Evolutionary conservation across 1,140 invertebrate genomes (phyloP).

Genomic region (Rhyacophila brunnea): DNA sequence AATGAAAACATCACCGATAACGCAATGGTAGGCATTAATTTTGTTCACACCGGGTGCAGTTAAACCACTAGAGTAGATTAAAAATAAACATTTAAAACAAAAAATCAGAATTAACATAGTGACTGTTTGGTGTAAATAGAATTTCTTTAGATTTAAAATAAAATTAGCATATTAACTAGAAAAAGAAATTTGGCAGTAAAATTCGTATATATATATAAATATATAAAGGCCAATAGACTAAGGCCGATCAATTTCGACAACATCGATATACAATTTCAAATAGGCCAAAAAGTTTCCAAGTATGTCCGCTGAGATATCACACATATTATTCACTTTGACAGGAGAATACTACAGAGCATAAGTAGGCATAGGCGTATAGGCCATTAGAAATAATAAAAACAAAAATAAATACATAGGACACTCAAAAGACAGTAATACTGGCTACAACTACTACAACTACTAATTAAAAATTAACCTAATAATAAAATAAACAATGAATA

Average conservation of each 20-base stretch:
- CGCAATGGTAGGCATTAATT: constrained; percentile 17
- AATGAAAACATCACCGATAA: too few relatives aligned
- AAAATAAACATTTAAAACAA: constrained; percentile 29
- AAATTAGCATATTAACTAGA: constrained; percentile 31
- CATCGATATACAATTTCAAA: constrained; percentile 23
- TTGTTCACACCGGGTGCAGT: constrained; percentile 25
- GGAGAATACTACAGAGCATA: too few relatives aligned
- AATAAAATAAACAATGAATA: too few relatives aligned
- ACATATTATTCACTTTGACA: too few relatives aligned
- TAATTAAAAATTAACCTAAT: too few relatives aligned
- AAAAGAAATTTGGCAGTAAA: constrained; percentile 35
- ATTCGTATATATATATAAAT: constrained; percentile 31
- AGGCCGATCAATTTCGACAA: constrained; percentile 35
- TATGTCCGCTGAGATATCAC: background rate
- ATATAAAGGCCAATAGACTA: constrained; percentile 34
- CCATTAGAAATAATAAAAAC: too few relatives aligned
- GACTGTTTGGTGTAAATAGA: constrained; percentile 35
- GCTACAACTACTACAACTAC: too few relatives aligned
- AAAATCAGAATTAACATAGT: constrained; percentile 34
- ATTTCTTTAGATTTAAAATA: constrained; percentile 32
- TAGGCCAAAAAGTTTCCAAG: constrained; percentile 28
- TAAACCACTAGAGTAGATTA: constrained; percentile 18
- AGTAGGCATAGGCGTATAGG: too few relatives aligned
- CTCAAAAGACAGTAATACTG: too few relatives aligned
- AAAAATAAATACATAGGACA: too few relatives aligned